Evolutionary conservation across 2,888 invertebrate species (phyloP), one percentile per base, ranked within the genome.

Genomic region (Eristalinus sepulchralis): DNA sequence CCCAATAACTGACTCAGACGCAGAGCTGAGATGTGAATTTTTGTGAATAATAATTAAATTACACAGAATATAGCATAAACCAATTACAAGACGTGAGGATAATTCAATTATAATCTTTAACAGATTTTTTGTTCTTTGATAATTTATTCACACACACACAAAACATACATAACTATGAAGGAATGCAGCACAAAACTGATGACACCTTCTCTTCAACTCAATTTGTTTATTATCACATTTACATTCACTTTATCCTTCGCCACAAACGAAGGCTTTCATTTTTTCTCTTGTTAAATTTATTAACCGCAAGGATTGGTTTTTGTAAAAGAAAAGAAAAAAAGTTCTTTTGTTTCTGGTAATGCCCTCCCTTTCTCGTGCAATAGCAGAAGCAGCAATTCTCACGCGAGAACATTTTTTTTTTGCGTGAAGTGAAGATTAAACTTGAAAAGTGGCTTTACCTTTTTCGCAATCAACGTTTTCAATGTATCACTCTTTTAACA

Each of bases 281-380:
- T 24, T 57, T 11, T 57, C 22, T 2, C 8, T 27, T 3, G 39
- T 57, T n/a, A 83, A 79, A 55, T 60, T 60, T 31, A 17, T 36
- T 70, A 62, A 60, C 57, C 33, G 47, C 39, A 39, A 67, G 59
- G 73, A 79, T 71, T 36, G 47, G 17, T n/a, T 17, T 17, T 47
- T 17, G 8, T n/a, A 8, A 8, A 17, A 17, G n/a, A 10, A 2
- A 47, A 53, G 55, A 55, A 63, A 63, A 68, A 68, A 72, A 73
- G 55, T 77, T 85, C 85, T 85, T 85, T 85, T 85, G 85, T 85
- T 85, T 77, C 82, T 77, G 76, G 62, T 85, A 57, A 81, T 81
- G 85, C 71, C 82, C 72, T 85, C 82, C 81, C 77, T 85, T 76
- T 84, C 83, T 81, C 33, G 24, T 67, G 62, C 67, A 76, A 59